Evolutionary conservation across 2,113 vertebrate species (phyloP), one percentile per base, ranked within the genome.

Genomic region (Lampris incognitus): DNA sequence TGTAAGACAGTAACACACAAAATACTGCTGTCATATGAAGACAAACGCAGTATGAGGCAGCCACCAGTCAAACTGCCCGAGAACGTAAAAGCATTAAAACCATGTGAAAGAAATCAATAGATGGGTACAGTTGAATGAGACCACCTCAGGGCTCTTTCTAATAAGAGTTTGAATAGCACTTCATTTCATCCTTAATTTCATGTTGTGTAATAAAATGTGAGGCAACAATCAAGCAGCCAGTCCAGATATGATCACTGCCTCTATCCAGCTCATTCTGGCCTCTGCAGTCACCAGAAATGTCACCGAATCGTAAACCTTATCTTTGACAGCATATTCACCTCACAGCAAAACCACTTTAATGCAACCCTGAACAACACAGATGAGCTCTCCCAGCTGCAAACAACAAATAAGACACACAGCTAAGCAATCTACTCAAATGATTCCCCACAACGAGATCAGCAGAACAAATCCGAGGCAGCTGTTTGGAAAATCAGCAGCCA

Each of bases 131-230:
- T 49, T 55, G 10, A 46, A 46, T 13, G 5, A 57, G 42, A 50
- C 24, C 3, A 44, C 41, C 37, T 11, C 68, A 52, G 49, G 64
- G 24, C 49, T 66, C 40, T 4, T 41, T 64, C 36, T 73, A 44
- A 62, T 10, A 24, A 24, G 54, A 78, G 58, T 75, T 41, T 5
- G 39, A 73, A 46, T 49, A 39, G 72, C 63, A 84, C 50, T 48
- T 68, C 50, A 54, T 60, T 9, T 46, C 72, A 66, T 24, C 24
- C 10, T 77, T 39, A 68, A 77, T 24, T 58, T 81, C 71, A 74
- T 36, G 64, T 87, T 65, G 82, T 70, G 42, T 69, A 65, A 85
- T 64, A 8, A 4, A 66, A 58, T 52, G 44, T 36, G 60, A 85
- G 49, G 50, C 74, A 54, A 4, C n/a, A 61, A 64, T 65, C 54